These are phyloP conservation scores for Oxycera nigricornis DNA, from an alignment of 2,888 invertebrate genomes.

Conservation along the genomic window DNA sequence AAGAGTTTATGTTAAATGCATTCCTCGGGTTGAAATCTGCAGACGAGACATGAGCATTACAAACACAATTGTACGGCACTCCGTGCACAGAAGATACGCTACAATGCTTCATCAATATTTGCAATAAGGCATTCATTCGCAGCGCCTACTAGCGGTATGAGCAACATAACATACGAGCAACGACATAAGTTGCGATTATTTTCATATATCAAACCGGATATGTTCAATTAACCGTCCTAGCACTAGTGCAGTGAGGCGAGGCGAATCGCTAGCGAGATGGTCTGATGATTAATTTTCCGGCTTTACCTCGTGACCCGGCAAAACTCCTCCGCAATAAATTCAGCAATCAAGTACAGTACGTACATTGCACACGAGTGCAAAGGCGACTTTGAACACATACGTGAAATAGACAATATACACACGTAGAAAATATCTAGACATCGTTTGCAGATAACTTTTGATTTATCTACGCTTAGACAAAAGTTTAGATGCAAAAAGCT, in stretches of 20 bases:
- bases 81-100: neutral
- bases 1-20: too few relatives aligned
- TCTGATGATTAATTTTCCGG: conserved; percentile 27
- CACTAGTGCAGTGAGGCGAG: conserved; percentile 4
- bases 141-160: neutral
- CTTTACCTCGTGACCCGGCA: conserved; percentile 10
- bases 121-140: conserved; percentile 6
- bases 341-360: neutral
- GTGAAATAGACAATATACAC: conserved; percentile 1
- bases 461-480: conserved; percentile 13
- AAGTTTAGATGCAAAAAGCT: neutral
- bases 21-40: too few relatives aligned
- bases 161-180: neutral
- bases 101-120: conserved; percentile 5
- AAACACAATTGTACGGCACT: too few relatives aligned
- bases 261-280: conserved; percentile 14
- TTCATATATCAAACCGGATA: conserved; percentile 32
- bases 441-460: conserved; percentile 12
- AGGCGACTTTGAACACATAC: neutral
- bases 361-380: neutral
- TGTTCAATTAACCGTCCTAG: conserved; percentile 34
- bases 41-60: too few relatives aligned
- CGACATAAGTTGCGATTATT: conserved; percentile 2
- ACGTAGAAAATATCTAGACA: neutral
- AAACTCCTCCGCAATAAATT: neutral